A percentile compares a stretch with the other conserved stretches of the same genome.
Evolutionary conservation across 2,113 vertebrate species (phyloP).

Genomic region (Saimiri boliviensis): DNA sequence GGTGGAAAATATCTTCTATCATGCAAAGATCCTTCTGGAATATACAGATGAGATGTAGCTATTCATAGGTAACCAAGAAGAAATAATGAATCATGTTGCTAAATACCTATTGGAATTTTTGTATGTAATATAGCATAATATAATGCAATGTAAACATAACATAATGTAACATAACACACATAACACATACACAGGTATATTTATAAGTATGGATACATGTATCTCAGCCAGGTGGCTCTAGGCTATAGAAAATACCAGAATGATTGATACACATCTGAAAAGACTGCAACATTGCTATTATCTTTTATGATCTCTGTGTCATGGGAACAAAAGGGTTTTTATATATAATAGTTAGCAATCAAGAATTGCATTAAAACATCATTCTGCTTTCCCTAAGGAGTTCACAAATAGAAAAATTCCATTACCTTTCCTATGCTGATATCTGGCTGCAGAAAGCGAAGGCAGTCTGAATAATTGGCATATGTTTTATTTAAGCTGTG

Average conservation of each 20-base stretch:
- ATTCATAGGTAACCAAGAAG: not conserved
- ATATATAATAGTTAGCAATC: not conserved
- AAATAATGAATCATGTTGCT: not conserved
- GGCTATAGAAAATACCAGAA: constrained; percentile 14
- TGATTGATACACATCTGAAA: not conserved
- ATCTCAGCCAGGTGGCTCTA: not conserved
- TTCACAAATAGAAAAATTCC: constrained; percentile 17
- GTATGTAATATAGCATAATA: not conserved
- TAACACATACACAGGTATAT: not conserved
- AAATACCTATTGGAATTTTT: not conserved
- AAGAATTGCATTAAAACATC: constrained; percentile 12
- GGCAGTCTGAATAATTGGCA: constrained; percentile 93
- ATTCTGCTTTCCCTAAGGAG: not conserved
- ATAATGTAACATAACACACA: not conserved
- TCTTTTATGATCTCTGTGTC: not conserved
- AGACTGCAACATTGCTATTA: not conserved
- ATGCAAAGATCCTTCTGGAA: constrained; percentile 20
- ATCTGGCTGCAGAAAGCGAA: constrained; percentile 86
- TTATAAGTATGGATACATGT: not conserved
- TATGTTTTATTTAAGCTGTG: constrained; percentile 90
- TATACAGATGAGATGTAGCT: not conserved
- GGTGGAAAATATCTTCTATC: not conserved
- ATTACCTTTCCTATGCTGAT: constrained; percentile 78
- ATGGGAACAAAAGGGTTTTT: not conserved
- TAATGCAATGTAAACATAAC: not conserved